Evolutionary conservation across 2,888 invertebrate genomes (phyloP).

Genomic region (Tinea pellionella): DNA sequence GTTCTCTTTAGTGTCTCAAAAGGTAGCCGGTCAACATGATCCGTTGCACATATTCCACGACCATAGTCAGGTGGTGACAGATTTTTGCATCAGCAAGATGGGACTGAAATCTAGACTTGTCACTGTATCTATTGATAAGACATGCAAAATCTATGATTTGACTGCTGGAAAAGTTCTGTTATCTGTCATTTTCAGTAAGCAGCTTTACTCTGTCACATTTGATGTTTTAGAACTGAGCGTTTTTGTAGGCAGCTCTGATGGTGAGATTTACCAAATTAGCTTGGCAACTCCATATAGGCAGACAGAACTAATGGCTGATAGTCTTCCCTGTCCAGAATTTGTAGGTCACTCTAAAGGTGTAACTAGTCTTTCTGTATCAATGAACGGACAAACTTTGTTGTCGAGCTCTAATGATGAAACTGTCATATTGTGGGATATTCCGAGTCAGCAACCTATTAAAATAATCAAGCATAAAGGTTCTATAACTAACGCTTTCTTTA

Average conservation of each 20-base stretch:
- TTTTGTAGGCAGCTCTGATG: slow-evolving; percentile 80
- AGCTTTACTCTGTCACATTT: slow-evolving; percentile 75
- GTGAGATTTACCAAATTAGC: slow-evolving; percentile 76
- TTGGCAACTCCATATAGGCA: slow-evolving; percentile 76
- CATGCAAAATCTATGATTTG: slow-evolving; percentile 85
- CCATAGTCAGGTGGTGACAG: slow-evolving; percentile 84
- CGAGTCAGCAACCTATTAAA: slow-evolving; percentile 78
- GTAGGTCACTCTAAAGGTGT: slow-evolving; percentile 77
- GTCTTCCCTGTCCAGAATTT: slow-evolving; percentile 53
- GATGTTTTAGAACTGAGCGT: slow-evolving; percentile 77
- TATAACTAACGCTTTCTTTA: slow-evolving; percentile 78
- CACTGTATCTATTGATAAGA: slow-evolving; percentile 84
- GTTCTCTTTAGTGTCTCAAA: slow-evolving; percentile 53
- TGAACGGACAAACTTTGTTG: slow-evolving; percentile 76
- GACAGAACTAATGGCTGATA: slow-evolving; percentile 47
- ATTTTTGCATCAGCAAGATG: slow-evolving; percentile 78
- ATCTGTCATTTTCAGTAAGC: slow-evolving; percentile 78
- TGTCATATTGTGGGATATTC: slow-evolving; percentile 85
- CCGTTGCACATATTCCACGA: slow-evolving; percentile 80
- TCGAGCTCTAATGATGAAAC: slow-evolving; percentile 82
- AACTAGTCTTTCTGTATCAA: slow-evolving; percentile 77
- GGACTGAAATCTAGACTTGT: slow-evolving; percentile 77
- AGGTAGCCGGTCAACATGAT: slow-evolving; percentile 66
- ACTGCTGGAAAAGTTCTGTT: slow-evolving; percentile 75
- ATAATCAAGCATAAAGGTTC: slow-evolving; percentile 79